Evolutionary conservation across 2,888 invertebrate species (phyloP), one percentile per base, ranked within the genome.

Genomic region (Dione juno): DNA sequence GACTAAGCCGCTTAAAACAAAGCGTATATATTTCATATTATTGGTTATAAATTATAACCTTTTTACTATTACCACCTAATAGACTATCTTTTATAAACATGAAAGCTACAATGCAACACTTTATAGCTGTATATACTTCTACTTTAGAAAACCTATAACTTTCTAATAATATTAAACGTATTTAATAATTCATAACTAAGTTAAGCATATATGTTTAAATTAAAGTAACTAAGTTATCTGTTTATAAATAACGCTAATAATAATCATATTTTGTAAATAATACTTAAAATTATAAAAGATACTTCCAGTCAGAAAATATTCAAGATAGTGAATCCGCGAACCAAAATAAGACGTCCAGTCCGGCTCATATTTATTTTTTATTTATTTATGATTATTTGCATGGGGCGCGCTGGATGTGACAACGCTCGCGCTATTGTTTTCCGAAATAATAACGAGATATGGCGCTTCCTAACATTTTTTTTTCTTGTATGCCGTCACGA

Each of bases 361-460:
- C 79, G 79, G 78, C 83, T 91, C 90, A 91, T 90, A 91, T 91
- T 90, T 89, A 88, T 90, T 91, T 92, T 72, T 92, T 90, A 91
- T 91, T 92, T 91, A 92, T 93, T 92, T 91, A 91, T 91, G 91
- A 90, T 89, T 90, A 91, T 91, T 90, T 91, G 91, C 91, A 91
- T 91, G 90, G 85, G 78, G 85, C 91, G 90, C 91, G 90, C 88
- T 83, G 89, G 82, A 88, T 85, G 84, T 90, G 91, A 90, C 91
- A 91, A 85, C 81, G 77, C 81, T 88, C 88, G 86, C 91, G 89
- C 91, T 90, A 91, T 91, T 91, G 91, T 91, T 83, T 89, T 86
- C 88, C 85, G 81, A 89, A 90, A 91, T 90, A 90, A 91, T 90
- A 90, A 90, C 90, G 88, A 90, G 89, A 89, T 86, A 89, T 90